Base-by-base conservation (phyloP, 2,888 invertebrate genomes). In the Aleiodes leptofemur region DNA sequence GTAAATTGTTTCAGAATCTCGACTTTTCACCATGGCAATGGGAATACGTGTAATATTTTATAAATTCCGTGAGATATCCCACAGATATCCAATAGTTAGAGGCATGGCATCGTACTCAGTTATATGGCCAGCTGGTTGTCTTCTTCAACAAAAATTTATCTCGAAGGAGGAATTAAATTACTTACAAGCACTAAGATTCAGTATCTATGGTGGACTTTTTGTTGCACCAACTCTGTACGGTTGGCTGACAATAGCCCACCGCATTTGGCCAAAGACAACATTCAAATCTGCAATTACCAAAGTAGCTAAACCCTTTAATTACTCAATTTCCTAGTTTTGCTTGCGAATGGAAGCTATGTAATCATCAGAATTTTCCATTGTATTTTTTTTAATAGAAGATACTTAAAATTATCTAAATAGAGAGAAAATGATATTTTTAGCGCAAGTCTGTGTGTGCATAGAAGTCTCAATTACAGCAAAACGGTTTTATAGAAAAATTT, bases 151-250 rank as follows among this genome's bases (percentile, higher is more conserved):
- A 86, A 90, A 87, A 77, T 83, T 89, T 4, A 82, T 83, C 3
- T 87, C 88, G 43, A 86, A 87, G 13, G 82, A 89, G n/a, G 82
- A 89, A 74, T 73, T 90, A 11, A 88, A 90, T 79, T 87, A 87
- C 31, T 70, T 80, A 89, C 92, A 95, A 85, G 93, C 93, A 79
- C 89, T 93, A 51, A 91, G 96, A 77, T 96, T 94, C 90, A 93
- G 95, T 83, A 84, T 96, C 69, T 96, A 95, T 88, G 96, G 96
- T n/a, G 93, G 94, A 8, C 92, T 94, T 66, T 95, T 94, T 88
- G 95, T 95, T 23, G 96, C 96, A 0, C 96, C 96, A 13, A 95
- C 95, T 5, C 89, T 96, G 0, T 96, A 95, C 84, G 92, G 92
- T 73, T 96, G 96, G 96, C 90, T 97, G 64, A 94, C 93, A 86